Evolutionary conservation across 2,888 invertebrate genomes (phyloP).

Genomic region (Stenichneumon culpator): DNA sequence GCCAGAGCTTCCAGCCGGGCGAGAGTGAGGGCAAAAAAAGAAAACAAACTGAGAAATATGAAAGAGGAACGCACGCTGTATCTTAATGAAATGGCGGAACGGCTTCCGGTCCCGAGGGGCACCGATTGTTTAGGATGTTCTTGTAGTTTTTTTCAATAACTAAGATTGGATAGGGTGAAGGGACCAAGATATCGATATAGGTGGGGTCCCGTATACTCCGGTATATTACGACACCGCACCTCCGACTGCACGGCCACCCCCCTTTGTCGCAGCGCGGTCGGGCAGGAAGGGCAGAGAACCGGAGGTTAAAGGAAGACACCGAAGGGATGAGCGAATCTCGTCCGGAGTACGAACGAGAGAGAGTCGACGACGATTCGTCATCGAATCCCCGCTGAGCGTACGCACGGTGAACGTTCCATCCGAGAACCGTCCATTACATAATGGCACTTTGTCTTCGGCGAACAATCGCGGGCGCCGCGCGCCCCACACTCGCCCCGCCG

Average conservation of each 20-base stretch:
- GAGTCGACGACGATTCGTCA: conserved; percentile 55
- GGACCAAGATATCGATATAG: conserved; percentile 54
- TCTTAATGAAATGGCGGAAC: conserved; percentile 80
- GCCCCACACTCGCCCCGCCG: background rate
- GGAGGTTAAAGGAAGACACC: conserved; percentile 24
- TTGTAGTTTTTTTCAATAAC: conserved; percentile 77
- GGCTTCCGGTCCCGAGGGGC: conserved; percentile 73
- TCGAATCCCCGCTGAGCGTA: conserved; percentile 50
- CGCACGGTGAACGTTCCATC: conserved; percentile 26
- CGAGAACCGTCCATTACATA: conserved; percentile 61
- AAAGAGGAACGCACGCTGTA: conserved; percentile 54
- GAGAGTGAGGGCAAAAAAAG: conserved; percentile 9
- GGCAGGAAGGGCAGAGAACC: background rate
- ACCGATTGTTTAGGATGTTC: conserved; percentile 77
- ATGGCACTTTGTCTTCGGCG: conserved; percentile 64
- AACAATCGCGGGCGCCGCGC: conserved; percentile 46
- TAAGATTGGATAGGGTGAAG: conserved; percentile 77
- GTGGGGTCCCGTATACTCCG: background rate
- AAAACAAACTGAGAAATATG: background rate
- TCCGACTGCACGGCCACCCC: too few relatives aligned
- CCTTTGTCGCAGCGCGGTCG: conserved; percentile 25
- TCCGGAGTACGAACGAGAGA: background rate
- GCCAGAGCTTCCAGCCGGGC: conserved; percentile 19
- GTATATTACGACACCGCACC: background rate
- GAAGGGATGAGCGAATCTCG: conserved; percentile 24